Base-by-base conservation (phyloP, 2,797 vertebrate genomes). In the Prunella strophiata region DNA sequence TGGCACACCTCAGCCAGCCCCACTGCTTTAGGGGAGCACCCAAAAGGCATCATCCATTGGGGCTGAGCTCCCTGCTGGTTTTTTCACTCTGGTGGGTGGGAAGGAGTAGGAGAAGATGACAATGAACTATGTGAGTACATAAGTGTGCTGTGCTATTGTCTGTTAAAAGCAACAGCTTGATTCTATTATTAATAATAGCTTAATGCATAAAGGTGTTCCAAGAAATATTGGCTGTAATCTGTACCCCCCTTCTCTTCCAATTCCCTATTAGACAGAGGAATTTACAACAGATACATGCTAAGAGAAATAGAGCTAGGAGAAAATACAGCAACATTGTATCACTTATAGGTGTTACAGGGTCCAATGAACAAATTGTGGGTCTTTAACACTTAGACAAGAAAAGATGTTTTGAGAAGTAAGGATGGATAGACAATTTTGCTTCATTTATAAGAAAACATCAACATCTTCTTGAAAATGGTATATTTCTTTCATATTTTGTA, bases 31-130 rank as follows among this genome's bases (percentile, higher is more conserved):
- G 22, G 15, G 29, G 13, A 74, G 16, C 34, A 14, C 10, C 16
- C 21, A 23, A 65, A 4, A 36, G 7, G 52, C 7, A 54, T 23
- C 26, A 30, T 6, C 52, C 5, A 1, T 0, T 20, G 16, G 18
- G 40, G 14, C 25, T 67, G 34, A 48, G 26, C 5, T 62, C 14
- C 20, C 27, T 54, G 13, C 14, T 55, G 5, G 17, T 70, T 20
- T 20, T 48, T n/a, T 63, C n/a, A 25, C 20, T 7, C 25, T 48
- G 29, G n/a, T 20, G 16, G 8, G 32, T 63, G 5, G 32, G 42
- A 63, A 45, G 2, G 17, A 77, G 15, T 5, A 6, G 2, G 5
- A 27, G 45, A 30, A n/a, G 20, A 13, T 65, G 47, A 4, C 17
- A 62, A n/a, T 18, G 51, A 86, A 4, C 34, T 26, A 3, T 4